These are phyloP conservation scores for Laupala kohalensis DNA, from an alignment of 1,140 invertebrate species.

Conservation along the genomic window DNA sequence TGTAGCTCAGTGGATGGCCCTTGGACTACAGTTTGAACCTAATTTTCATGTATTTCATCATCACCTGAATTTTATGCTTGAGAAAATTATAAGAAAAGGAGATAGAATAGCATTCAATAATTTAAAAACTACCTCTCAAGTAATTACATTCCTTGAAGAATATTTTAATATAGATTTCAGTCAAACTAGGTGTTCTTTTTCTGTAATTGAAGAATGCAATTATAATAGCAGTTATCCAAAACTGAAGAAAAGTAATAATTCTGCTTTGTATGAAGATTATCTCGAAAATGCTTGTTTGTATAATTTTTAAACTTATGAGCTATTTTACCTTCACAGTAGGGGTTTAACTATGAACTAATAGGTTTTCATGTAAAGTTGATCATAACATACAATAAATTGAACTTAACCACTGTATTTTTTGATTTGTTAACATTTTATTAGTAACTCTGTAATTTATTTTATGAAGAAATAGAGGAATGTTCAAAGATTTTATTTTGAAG, in stretches of 20 bases:
- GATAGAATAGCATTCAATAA: constrained; percentile 66
- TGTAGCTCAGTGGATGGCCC: constrained; percentile 74
- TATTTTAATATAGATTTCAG: not conserved
- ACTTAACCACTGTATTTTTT: too few species aligned
- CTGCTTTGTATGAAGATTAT: not conserved
- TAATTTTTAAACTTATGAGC: too few species aligned
- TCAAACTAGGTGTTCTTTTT: not conserved
- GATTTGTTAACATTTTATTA: too few species aligned
- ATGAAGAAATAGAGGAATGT: too few species aligned
- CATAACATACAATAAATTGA: too few species aligned
- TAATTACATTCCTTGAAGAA: not conserved
- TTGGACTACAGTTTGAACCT: constrained; percentile 43
- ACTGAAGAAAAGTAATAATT: not conserved
- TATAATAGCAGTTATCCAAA: not conserved
- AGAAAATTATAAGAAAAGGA: constrained; percentile 55
- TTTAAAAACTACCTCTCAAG: constrained; percentile 28
- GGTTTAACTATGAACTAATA: too few species aligned
- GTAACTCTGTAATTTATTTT: too few species aligned
- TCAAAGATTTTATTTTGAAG: too few species aligned
- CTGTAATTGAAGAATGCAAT: not conserved
- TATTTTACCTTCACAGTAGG: too few species aligned
- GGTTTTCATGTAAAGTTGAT: too few species aligned
- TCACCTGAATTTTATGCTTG: constrained; percentile 87
- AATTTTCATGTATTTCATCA: constrained; percentile 79
- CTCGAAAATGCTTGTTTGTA: not conserved